Percentiles rank a stretch among this genome's conserved stretches.
Conservation (phyloP, 2,113 vertebrate genomes). For the Pterocles gutturalis region DNA sequence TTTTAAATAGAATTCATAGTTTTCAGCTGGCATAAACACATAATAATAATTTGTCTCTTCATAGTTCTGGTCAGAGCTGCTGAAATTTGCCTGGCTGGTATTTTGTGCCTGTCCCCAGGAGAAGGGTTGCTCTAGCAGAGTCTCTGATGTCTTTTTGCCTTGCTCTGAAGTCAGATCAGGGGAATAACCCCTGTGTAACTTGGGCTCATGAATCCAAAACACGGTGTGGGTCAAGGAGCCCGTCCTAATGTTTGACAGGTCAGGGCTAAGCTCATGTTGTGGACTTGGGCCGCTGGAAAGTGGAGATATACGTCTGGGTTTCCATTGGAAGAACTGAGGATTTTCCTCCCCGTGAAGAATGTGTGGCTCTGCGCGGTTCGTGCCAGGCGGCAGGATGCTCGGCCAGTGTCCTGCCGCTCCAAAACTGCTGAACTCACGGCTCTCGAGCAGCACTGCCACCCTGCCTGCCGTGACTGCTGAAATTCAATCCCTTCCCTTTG, state of each 20-base stretch:
- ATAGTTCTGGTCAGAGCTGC: background rate
- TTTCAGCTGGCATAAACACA: background rate
- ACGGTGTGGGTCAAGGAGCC: background rate
- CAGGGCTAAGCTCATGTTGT: background rate
- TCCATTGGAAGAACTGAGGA: background rate
- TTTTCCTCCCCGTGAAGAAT: accelerated
- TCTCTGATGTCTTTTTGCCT: background rate
- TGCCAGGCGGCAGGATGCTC: background rate
- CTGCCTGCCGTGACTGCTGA: background rate
- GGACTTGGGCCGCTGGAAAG: background rate
- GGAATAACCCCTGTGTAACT: background rate
- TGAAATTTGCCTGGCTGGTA: background rate
- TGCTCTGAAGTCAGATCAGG: background rate
- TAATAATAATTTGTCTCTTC: background rate
- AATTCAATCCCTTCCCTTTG: background rate
- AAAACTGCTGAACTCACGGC: background rate
- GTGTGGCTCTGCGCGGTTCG: accelerated
- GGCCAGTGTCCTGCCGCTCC: background rate
- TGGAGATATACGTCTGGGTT: background rate
- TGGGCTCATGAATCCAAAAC: background rate
- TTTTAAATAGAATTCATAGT: background rate
- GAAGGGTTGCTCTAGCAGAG: background rate
- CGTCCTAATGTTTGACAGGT: background rate
- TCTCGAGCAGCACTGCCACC: background rate
- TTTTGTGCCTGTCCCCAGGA: background rate